Evolutionary conservation across 2,888 invertebrate species (phyloP).

Genomic region (Calliscelio sp.): DNA sequence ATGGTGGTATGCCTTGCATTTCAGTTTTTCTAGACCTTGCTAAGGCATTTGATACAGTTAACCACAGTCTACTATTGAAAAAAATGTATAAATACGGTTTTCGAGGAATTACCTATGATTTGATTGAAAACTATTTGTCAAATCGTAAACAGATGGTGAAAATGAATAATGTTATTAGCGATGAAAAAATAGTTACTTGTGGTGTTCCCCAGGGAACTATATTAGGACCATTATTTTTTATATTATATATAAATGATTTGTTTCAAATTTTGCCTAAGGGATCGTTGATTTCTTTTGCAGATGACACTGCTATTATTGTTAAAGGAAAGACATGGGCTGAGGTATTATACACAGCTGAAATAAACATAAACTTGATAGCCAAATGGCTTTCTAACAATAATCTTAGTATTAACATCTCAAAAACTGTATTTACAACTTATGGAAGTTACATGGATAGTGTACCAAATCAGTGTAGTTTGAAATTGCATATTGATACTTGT

Average conservation of each 20-base stretch:
- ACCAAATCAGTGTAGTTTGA: too few species aligned
- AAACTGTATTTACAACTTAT: too few species aligned
- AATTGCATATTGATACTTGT: too few species aligned
- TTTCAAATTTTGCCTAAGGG: neutral
- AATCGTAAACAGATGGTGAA: constrained; percentile 22
- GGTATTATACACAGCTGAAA: too few species aligned
- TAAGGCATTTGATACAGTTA: constrained; percentile 37
- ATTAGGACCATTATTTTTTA: neutral
- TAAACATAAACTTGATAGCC: too few species aligned
- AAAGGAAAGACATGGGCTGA: too few species aligned
- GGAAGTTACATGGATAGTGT: too few species aligned
- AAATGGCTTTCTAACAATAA: too few species aligned
- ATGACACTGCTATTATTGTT: neutral
- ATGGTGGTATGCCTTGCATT: constrained; percentile 4
- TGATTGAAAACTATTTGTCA: constrained; percentile 21
- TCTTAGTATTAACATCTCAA: too few species aligned
- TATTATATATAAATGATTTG: constrained; percentile 8
- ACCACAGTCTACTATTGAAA: constrained; percentile 21
- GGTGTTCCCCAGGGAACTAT: neutral
- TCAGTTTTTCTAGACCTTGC: constrained; percentile 25
- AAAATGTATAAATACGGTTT: constrained; percentile 21
- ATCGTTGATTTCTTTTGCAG: neutral
- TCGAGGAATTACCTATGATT: neutral
- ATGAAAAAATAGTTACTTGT: too few species aligned
- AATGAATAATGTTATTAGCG: too few species aligned